phyloP scores from a whole-genome alignment of 1,140 invertebrate genomes.

The Drosophila melanogaster region DNA sequence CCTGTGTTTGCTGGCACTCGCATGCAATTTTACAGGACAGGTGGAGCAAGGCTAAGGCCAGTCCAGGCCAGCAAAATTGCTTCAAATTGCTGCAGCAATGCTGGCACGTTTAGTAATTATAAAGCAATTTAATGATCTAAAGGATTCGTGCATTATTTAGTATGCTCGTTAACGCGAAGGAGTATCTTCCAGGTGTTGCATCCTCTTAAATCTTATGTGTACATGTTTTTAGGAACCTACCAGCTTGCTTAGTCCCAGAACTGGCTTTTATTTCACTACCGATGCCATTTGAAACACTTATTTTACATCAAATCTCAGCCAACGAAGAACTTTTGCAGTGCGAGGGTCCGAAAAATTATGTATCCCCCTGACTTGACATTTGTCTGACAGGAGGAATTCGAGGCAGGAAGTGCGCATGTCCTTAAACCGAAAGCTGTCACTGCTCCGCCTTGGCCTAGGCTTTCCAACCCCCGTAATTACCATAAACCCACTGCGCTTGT shows the following conservation, averaged over 20 bases:
- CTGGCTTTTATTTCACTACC: constrained; percentile 34
- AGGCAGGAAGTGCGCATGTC: constrained; percentile 56
- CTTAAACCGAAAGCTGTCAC: constrained; percentile 44
- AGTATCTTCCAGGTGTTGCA: not conserved
- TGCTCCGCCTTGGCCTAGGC: constrained; percentile 47
- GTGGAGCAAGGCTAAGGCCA: constrained; percentile 44
- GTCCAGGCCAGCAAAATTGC: constrained; percentile 41
- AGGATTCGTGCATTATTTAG: constrained; percentile 24
- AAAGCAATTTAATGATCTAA: constrained; percentile 32
- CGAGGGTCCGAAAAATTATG: constrained; percentile 80
- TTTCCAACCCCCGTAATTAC: constrained; percentile 30
- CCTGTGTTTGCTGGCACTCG: not conserved
- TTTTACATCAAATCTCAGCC: constrained; percentile 26
- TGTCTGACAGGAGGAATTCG: constrained; percentile 49
- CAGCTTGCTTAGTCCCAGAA: constrained; percentile 20
- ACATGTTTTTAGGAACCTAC: constrained; percentile 27
- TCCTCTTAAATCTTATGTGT: not conserved
- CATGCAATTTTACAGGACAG: constrained; percentile 23
- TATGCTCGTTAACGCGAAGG: constrained; percentile 1
- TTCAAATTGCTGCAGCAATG: constrained; percentile 18
- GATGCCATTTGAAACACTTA: constrained; percentile 39
- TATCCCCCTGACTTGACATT: constrained; percentile 71
- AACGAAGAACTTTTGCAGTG: constrained; percentile 46
- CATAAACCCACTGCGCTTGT: constrained; percentile 7
- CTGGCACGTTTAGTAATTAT: constrained; percentile 21